Evolutionary conservation across 2,888 invertebrate genomes (phyloP).

Genomic region (Netelia virgata): DNA sequence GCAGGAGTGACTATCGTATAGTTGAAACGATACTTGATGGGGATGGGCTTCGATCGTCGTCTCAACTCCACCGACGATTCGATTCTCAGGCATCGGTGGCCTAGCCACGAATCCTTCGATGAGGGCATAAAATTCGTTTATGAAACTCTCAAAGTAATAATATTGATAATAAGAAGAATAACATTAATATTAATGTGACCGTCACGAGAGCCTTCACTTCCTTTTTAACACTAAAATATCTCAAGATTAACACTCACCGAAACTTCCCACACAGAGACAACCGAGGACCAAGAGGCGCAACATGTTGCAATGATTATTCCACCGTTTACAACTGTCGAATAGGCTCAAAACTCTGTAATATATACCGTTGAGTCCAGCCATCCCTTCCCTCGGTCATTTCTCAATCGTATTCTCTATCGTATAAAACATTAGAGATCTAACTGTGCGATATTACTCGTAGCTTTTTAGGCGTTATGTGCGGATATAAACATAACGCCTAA

Average conservation of each 20-base stretch:
- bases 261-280: conserved; percentile 51
- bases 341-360: conserved; percentile 14
- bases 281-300: conserved; percentile 56
- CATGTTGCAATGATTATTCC: conserved; percentile 55
- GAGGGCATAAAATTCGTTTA: background rate
- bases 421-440: conserved; percentile 37
- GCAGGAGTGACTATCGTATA: conserved; percentile 56
- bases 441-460: background rate
- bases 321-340: conserved; percentile 12
- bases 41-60: conserved; percentile 77
- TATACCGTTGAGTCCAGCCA: conserved; percentile 41
- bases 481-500: background rate
- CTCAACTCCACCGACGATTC: conserved; percentile 79
- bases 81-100: conserved; percentile 53
- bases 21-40: conserved; percentile 75
- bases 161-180: background rate
- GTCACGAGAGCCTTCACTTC: background rate
- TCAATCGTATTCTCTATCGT: conserved; percentile 31
- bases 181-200: background rate
- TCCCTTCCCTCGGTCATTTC: conserved; percentile 5
- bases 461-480: background rate
- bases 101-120: conserved; percentile 47
- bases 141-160: background rate
- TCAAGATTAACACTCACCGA: conserved; percentile 58
- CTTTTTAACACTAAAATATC: background rate